Base-by-base conservation (phyloP, 2,888 invertebrate genomes). In the Rhingia campestris region DNA sequence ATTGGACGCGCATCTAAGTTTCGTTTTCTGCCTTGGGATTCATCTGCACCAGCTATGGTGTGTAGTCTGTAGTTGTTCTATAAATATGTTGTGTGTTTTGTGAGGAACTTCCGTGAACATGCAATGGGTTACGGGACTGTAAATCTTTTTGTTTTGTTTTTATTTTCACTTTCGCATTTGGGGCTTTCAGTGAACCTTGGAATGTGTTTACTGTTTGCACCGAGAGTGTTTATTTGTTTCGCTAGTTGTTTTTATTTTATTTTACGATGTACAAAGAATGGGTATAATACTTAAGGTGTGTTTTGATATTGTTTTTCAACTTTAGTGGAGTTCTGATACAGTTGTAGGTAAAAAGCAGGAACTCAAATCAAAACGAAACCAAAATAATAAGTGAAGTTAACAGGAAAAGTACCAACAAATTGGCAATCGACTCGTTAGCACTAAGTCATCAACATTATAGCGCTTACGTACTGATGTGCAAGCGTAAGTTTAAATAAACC, bases 41-140 rank as follows among this genome's bases (percentile, higher is more conserved):
- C 14, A 53, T 66, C 53, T 66, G 66, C 66, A 66, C 33, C 33
- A 58, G 43, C 35, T 61, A n/a, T 7, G 22, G 39, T 14, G 22
- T 22, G 22, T 22, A 22, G 49, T 35, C n/a, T 35, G n/a, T 12
- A 4, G 43, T 43, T 53, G 14, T 61, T 69, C 76, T 69, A 76
- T 32, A 54, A 69, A 79, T 79, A 73, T n/a, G 3, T 3, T 22
- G 22, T 35, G 32, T 53, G 12, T 49, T 49, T 47, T 14, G 9
- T 49, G 49, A 49, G 32, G 35, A 67, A 74, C 80, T 80, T 80
- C 69, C 80, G 80, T 58, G 67, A 75, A 74, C 80, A 69, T 74
- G 74, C 67, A 69, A 74, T 69, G 54, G 22, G 22, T 22, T 22
- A 22, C 2, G 22, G 67, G 41, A 74, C 37, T 63, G 61, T 67